Conservation (phyloP, 2,888 invertebrate genomes). For the Choreutis nemorana region DNA sequence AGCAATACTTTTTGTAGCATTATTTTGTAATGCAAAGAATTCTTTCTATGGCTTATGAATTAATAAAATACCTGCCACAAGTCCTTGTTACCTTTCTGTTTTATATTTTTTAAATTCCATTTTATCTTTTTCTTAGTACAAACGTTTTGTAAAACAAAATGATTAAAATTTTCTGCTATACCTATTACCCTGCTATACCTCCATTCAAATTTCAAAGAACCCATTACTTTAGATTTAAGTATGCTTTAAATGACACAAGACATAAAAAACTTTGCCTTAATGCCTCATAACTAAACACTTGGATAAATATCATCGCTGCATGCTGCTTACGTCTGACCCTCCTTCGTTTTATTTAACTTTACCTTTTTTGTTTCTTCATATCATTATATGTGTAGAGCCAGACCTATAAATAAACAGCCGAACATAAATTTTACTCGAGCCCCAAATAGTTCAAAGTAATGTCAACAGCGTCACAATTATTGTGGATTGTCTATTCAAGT, state of each 20-base stretch:
- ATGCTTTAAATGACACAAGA: slow-evolving; percentile 30
- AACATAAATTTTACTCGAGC: slow-evolving; percentile 33
- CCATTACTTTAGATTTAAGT: slow-evolving; percentile 28
- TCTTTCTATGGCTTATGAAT: too few species aligned
- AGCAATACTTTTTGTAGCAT: too few species aligned
- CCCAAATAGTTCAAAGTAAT: slow-evolving; percentile 38
- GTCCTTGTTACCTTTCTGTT: too few species aligned
- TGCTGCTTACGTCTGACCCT: slow-evolving; percentile 15
- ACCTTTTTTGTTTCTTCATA: slow-evolving; percentile 6
- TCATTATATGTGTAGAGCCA: slow-evolving; percentile 11
- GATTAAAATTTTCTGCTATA: slow-evolving; percentile 14
- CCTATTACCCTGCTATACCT: slow-evolving; percentile 2
- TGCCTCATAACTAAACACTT: slow-evolving; percentile 38
- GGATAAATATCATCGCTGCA: slow-evolving; percentile 28
- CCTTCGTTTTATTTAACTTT: slow-evolving; percentile 13
- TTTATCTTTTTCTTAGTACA: too few species aligned
- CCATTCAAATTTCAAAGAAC: slow-evolving; percentile 8
- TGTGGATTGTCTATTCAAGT: slow-evolving; percentile 31
- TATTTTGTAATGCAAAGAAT: too few species aligned
- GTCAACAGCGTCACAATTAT: slow-evolving; percentile 41
- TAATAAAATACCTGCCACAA: too few species aligned
- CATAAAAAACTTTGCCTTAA: slow-evolving; percentile 32
- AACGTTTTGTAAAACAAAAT: slow-evolving; percentile 17
- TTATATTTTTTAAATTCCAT: too few species aligned
- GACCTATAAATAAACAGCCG: slow-evolving; percentile 22